Base-by-base conservation (phyloP, 1,140 invertebrate species). In the Trichonephila inaurata region DNA sequence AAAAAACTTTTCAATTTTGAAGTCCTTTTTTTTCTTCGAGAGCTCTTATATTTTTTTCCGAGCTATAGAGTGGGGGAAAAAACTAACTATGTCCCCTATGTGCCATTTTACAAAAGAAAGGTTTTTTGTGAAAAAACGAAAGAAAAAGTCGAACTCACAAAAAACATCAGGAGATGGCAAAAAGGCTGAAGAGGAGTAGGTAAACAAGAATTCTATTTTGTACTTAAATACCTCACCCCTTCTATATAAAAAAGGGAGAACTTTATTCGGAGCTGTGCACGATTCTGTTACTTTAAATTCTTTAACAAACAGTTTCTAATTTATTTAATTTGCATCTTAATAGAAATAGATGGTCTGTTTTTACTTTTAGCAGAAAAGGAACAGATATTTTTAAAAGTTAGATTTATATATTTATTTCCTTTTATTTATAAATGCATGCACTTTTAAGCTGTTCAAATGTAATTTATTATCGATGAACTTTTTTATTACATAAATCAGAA, bases 1-100 rank as follows among this genome's bases (percentile, higher is more conserved):
- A 60, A 64, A 87, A 88, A 88, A 64, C 86, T 88, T 88, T 88
- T 88, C 86, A 88, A 88, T 88, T 88, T 88, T 33, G 18, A 33
- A 44, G 24, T 4, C 16, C 12, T 64, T 87, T 66, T 88, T 64
- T 14, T n/a, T n/a, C 24, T 10, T 51, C 51, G 51, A 51, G 51
- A 51, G 60, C 19, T 85, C 33, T 51, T 51, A 18, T 85, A 51
- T 19, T 85, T 85, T 28, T 58, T 85, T 33, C 69, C 1, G 8
- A 24, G 69, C 69, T 24, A 77, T 24, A 24, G n/a, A 77, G 40
- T 8, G 8, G 44, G 44, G 44, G 44, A 85, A 85, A 85, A 6
- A 51, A 51, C 51, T 51, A 85, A 81, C 61, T 14, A n/a, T 51
- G 82, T 85, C 82, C 82, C 82, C 24, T 85, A 44, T 58, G 82